Evolutionary conservation across 2,888 invertebrate genomes (phyloP).

Genomic region (Monopis laevigella): DNA sequence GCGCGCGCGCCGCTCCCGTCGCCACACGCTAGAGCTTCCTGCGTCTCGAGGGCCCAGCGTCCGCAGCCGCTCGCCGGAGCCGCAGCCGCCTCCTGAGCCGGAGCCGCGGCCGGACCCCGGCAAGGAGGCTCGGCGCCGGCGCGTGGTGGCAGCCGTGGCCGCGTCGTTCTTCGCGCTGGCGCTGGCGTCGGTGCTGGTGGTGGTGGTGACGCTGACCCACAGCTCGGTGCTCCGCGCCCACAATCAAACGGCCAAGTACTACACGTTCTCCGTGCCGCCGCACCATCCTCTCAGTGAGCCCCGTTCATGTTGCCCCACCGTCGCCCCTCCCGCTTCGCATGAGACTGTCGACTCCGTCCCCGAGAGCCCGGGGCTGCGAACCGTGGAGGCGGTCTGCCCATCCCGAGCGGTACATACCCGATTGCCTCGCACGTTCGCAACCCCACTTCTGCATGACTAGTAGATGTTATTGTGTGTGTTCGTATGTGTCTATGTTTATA

Average conservation of each 20-base stretch:
- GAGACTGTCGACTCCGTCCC: slow-evolving; percentile 66
- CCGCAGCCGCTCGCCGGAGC: slow-evolving; percentile 54
- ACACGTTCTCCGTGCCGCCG: slow-evolving; percentile 71
- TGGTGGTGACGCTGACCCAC: slow-evolving; percentile 81
- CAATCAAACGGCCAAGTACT: slow-evolving; percentile 72
- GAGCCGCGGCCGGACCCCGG: slow-evolving; percentile 51
- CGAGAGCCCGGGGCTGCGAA: slow-evolving; percentile 62
- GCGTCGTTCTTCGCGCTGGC: slow-evolving; percentile 78
- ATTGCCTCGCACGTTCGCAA: slow-evolving; percentile 61
- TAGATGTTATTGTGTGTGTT: slow-evolving; percentile 34
- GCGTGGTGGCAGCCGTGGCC: slow-evolving; percentile 76
- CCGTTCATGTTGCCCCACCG: slow-evolving; percentile 68
- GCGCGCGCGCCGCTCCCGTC: slow-evolving; percentile 52
- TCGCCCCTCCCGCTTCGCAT: slow-evolving; percentile 67
- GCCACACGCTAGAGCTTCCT: slow-evolving; percentile 54
- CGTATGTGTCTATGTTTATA: background rate
- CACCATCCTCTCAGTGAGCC: slow-evolving; percentile 69
- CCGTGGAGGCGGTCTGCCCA: slow-evolving; percentile 44
- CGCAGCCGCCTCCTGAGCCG: slow-evolving; percentile 44
- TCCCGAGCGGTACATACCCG: slow-evolving; percentile 51
- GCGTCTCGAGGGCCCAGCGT: slow-evolving; percentile 55
- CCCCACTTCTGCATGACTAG: slow-evolving; percentile 64
- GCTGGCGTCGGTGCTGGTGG: slow-evolving; percentile 77
- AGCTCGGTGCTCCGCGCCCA: slow-evolving; percentile 71
- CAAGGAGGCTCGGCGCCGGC: slow-evolving; percentile 73